A percentile compares a stretch with the other conserved stretches of the same genome.
phyloP scores from a whole-genome alignment of 2,888 invertebrate genomes.

The Ferrisia virgata region DNA sequence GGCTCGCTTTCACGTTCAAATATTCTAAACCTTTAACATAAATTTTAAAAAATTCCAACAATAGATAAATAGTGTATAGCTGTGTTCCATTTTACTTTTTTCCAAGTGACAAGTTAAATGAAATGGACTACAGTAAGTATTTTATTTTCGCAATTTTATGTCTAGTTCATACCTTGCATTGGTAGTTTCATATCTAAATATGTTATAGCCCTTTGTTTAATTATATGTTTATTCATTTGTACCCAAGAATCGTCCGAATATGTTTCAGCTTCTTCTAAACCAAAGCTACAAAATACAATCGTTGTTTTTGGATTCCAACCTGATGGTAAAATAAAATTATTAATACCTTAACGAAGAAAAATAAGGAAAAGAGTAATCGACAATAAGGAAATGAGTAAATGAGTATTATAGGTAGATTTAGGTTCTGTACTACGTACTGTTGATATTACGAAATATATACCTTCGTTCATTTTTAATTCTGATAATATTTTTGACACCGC shows the following conservation, averaged over 20 bases:
- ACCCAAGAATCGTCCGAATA: background rate
- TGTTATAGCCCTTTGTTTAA: slow-evolving; percentile 10
- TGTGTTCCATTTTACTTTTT: no score
- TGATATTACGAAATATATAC: background rate
- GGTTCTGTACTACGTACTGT: background rate
- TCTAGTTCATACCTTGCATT: background rate
- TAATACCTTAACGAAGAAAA: no score
- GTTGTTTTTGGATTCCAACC: slow-evolving; percentile 33
- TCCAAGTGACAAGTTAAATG: no score
- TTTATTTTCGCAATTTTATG: no score
- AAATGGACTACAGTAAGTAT: no score
- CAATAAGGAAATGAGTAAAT: background rate
- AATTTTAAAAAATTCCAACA: background rate
- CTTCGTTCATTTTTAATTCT: slow-evolving; percentile 17
- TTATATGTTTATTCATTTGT: background rate
- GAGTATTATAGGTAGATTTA: no score
- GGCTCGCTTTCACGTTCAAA: background rate
- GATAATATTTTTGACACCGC: slow-evolving; percentile 35
- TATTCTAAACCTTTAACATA: background rate
- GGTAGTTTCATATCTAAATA: slow-evolving; percentile 5
- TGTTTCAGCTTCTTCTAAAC: slow-evolving; percentile 28
- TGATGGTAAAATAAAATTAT: background rate
- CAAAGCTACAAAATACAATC: slow-evolving; percentile 31
- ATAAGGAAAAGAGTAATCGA: background rate
- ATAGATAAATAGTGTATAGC: no score